Conservation (phyloP, 1,140 invertebrate species). For the Goniozus legneri region DNA sequence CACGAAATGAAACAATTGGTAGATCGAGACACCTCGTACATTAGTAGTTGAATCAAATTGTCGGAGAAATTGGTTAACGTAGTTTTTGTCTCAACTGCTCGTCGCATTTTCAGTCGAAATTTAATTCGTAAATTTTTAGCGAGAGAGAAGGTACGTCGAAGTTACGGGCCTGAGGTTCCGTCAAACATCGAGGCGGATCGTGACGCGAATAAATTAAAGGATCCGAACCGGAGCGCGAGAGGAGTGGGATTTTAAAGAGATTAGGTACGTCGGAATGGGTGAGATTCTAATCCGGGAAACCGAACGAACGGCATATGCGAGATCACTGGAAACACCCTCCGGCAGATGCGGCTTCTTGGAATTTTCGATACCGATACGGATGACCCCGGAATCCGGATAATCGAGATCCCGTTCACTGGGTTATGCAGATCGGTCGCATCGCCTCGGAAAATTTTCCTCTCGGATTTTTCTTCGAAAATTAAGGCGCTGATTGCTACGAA, state of each 20-base stretch:
- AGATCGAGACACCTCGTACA: no score
- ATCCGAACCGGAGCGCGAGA: neutral
- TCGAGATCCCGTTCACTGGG: no score
- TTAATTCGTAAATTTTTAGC: neutral
- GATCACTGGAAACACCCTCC: neutral
- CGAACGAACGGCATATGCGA: neutral
- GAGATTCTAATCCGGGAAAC: slow-evolving; percentile 25
- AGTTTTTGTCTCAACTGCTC: no score
- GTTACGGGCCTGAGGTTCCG: neutral
- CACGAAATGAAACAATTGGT: no score
- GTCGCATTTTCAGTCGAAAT: no score
- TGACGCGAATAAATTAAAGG: slow-evolving; percentile 22
- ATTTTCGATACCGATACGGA: no score
- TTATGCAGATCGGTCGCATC: no score
- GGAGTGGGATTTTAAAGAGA: slow-evolving; percentile 21
- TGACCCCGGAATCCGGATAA: no score
- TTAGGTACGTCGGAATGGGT: slow-evolving; percentile 25
- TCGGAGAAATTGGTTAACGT: no score
- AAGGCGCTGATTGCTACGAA: no score
- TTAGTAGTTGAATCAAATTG: no score
- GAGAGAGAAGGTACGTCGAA: neutral
- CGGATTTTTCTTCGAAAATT: no score
- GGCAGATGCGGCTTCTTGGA: slow-evolving; percentile 22
- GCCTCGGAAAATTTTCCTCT: neutral
- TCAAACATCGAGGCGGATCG: slow-evolving; percentile 2